Base-by-base conservation (phyloP, 1,140 invertebrate genomes). In the Adoxophyes honmai region DNA sequence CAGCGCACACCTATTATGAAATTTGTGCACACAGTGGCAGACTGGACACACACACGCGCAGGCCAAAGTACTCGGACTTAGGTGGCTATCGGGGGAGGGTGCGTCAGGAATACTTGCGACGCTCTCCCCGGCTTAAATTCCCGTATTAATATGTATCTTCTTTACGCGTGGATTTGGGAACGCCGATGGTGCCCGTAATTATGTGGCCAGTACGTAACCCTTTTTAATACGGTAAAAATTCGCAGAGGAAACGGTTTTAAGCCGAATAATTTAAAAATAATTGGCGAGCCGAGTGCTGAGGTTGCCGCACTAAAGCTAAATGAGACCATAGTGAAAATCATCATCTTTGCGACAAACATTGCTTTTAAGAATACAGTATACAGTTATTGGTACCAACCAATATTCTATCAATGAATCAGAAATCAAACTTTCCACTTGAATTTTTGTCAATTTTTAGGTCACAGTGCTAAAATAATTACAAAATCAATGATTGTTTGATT, bases 101-200 rank as follows among this genome's bases (percentile, higher is more conserved):
- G 57, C 66, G 52, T 57, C 56, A 28, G 63, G 39, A 68, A 75
- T 73, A 74, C 78, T 81, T 79, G 75, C 75, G 74, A 78, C 72
- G 65, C 64, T 72, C 69, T 61, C 68, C 68, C 71, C 72, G 73
- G 78, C 76, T 83, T 78, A 84, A 81, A 87, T 83, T 81, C 76
- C 72, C 79, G 73, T 84, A 85, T 87, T 84, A 85, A 82, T 85
- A 84, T 82, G 78, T 83, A 82, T 81, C 81, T 81, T 68, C 78
- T 71, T 68, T 73, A 73, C 66, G 68, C 75, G 60, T 73, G 72
- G 72, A 78, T 80, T 78, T 79, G n/a, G 28, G 53, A 52, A 64
- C 68, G 44, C 55, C 63, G 60, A 65, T 64, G 63, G 53, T 59
- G 55, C 51, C 52, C 52, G 61, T 68, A 70, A 73, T 71, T 73